Evolutionary conservation across 2,113 vertebrate genomes (phyloP).

Genomic region (Cinclus mexicanus): DNA sequence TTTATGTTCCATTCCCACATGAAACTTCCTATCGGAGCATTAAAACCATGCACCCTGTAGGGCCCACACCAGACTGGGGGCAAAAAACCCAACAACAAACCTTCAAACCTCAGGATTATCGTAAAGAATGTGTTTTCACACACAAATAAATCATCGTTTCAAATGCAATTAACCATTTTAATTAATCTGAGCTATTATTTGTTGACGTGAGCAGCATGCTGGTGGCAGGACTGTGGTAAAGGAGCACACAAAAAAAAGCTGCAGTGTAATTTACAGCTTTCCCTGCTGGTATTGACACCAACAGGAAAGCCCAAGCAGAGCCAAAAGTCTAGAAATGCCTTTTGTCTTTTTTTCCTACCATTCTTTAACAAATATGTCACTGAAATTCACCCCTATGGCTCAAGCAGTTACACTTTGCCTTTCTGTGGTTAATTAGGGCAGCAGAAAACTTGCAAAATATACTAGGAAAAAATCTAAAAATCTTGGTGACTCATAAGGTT

Average conservation of each 20-base stretch:
- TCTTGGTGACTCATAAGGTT: slow-evolving; percentile 31
- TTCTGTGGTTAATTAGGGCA: slow-evolving; percentile 34
- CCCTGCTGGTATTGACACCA: not conserved
- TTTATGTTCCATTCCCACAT: not conserved
- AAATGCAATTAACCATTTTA: not conserved
- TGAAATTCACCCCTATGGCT: not conserved
- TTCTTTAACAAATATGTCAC: slow-evolving; percentile 29
- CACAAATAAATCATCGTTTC: not conserved
- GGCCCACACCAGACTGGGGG: not conserved
- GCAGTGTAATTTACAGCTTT: not conserved
- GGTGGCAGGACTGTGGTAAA: not conserved
- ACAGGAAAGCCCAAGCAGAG: not conserved
- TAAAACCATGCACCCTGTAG: not conserved
- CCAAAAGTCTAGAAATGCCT: slow-evolving; percentile 18
- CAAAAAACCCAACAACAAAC: not conserved
- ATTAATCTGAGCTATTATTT: slow-evolving; percentile 11
- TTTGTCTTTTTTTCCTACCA: not conserved
- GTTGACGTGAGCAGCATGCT: not conserved
- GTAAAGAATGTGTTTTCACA: not conserved
- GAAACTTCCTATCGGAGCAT: not conserved
- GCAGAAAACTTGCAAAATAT: slow-evolving; percentile 58
- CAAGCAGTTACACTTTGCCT: not conserved
- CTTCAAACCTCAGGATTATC: not conserved
- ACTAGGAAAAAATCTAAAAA: slow-evolving; percentile 3
- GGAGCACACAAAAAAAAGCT: not conserved